Evolutionary conservation across 2,113 vertebrate species (phyloP), one percentile per base, ranked within the genome.

Genomic region (Etheostoma spectabile): DNA sequence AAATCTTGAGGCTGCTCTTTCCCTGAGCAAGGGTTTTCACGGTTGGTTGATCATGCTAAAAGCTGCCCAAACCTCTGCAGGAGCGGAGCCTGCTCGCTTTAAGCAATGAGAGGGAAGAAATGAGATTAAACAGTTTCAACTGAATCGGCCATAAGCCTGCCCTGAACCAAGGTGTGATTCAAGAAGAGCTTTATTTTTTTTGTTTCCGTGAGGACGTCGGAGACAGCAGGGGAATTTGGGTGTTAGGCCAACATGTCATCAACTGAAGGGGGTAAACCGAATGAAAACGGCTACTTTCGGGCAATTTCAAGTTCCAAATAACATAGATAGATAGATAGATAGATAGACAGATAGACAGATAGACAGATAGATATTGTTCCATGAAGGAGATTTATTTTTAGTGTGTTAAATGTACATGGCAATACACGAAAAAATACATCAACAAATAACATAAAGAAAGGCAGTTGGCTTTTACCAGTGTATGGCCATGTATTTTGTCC

Each of bases 11-110:
- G 71, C 80, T 24, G 73, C 79, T 79, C 59, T 84, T 77, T 48
- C 33, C 81, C 65, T 55, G 27, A 80, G 71, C 78, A 70, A 63
- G 68, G 22, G 2, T 91, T 92, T 92, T 90, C 69, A 86, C 24
- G n/a, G 86, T 77, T 91, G 79, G 74, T 79, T 86, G 88, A 88
- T 91, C 66, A 66, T 64, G 77, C 86, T 87, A 75, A 86, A 89
- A 49, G 33, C 46, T 63, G 57, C 65, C 53, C 48, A 7, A 57
- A 79, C 48, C 61, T 33, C 21, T 18, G 27, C 61, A 56, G 71
- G 62, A 51, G 60, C 19, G 45, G 75, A 5, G 38, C 62, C 73
- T 24, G 55, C 48, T 13, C 24, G 24, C 56, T 35, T 46, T 12
- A 30, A 82, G 74, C 48, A 61, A n/a, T 42, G 8, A 38, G 49